Evolutionary conservation across 2,888 invertebrate species (phyloP).

Genomic region (Tachystola acroxantha): DNA sequence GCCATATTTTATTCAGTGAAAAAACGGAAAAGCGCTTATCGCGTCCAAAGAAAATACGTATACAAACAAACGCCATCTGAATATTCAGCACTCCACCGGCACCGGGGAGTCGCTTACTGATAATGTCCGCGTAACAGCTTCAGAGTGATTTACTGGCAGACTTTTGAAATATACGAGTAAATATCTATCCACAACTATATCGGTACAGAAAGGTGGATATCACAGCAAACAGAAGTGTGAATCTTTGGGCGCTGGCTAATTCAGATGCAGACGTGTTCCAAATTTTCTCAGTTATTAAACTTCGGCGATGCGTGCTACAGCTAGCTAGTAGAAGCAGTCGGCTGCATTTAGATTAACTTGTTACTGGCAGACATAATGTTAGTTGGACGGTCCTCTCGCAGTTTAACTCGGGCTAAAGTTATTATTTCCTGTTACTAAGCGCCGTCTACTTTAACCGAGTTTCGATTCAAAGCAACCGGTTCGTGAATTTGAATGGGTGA

Average conservation of each 20-base stretch:
- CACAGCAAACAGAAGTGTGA: constrained; percentile 11
- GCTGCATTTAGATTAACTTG: constrained; percentile 77
- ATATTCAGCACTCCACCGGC: constrained; percentile 53
- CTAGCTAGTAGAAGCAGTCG: constrained; percentile 59
- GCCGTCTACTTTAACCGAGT: constrained; percentile 69
- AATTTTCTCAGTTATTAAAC: constrained; percentile 69
- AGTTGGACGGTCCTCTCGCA: constrained; percentile 67
- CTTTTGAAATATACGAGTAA: constrained; percentile 38
- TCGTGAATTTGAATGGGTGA: constrained; percentile 70
- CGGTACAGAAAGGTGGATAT: background rate
- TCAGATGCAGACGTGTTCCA: constrained; percentile 52
- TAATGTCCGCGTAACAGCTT: constrained; percentile 60
- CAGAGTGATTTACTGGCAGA: constrained; percentile 56
- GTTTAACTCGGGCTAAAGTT: constrained; percentile 71
- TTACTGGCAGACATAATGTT: constrained; percentile 76
- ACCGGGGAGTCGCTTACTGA: constrained; percentile 55
- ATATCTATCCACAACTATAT: constrained; percentile 12
- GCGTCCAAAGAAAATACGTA: constrained; percentile 61
- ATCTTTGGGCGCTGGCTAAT: constrained; percentile 29
- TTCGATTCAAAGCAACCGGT: constrained; percentile 64
- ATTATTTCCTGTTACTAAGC: constrained; percentile 72
- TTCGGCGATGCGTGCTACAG: constrained; percentile 64
- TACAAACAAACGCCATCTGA: constrained; percentile 69
- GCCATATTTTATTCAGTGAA: constrained; percentile 67
- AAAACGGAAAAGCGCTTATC: constrained; percentile 67